Evolutionary conservation across 2,797 vertebrate genomes (phyloP).

Genomic region (Brachyrhaphis roseni): DNA sequence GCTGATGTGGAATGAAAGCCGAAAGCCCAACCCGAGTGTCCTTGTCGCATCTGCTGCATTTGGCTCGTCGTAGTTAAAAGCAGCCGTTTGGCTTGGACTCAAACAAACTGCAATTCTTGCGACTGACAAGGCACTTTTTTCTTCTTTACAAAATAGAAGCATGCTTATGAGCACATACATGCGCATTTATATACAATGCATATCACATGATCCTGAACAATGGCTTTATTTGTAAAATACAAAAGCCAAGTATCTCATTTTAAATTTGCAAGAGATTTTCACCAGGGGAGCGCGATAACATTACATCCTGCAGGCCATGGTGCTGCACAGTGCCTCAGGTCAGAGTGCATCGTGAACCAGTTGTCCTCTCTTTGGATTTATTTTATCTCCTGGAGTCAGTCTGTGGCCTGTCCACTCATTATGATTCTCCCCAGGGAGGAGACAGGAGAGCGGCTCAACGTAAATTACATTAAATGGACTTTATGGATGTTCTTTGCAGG

Average conservation of each 20-base stretch:
- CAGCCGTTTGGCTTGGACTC: slow-evolving; percentile 18
- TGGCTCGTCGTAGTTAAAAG: slow-evolving; percentile 40
- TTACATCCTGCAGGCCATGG: slow-evolving; percentile 6
- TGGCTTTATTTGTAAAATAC: neutral
- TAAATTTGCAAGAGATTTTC: slow-evolving; percentile 20
- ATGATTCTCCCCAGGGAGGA: slow-evolving; percentile 78
- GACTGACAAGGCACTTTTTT: slow-evolving; percentile 16
- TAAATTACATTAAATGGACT: slow-evolving; percentile 82
- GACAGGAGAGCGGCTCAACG: slow-evolving; percentile 48
- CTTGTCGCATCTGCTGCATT: slow-evolving; percentile 47
- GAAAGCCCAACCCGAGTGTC: slow-evolving; percentile 48
- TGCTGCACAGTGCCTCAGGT: slow-evolving; percentile 36
- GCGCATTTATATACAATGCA: slow-evolving; percentile 15
- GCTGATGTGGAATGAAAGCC: slow-evolving; percentile 35
- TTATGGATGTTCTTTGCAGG: slow-evolving; percentile 78
- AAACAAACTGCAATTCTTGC: slow-evolving; percentile 19
- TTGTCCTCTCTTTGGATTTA: slow-evolving; percentile 63
- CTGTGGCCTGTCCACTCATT: slow-evolving; percentile 70
- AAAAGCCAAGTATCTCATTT: slow-evolving; percentile 18
- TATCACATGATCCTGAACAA: neutral
- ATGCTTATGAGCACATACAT: neutral
- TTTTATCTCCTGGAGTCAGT: slow-evolving; percentile 51
- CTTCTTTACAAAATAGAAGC: slow-evolving; percentile 10
- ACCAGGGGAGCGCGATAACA: neutral
- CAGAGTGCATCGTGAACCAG: slow-evolving; percentile 27